These are phyloP conservation scores for Corbicula japonica DNA, from an alignment of 2,888 invertebrate species.

Conservation along the genomic window DNA sequence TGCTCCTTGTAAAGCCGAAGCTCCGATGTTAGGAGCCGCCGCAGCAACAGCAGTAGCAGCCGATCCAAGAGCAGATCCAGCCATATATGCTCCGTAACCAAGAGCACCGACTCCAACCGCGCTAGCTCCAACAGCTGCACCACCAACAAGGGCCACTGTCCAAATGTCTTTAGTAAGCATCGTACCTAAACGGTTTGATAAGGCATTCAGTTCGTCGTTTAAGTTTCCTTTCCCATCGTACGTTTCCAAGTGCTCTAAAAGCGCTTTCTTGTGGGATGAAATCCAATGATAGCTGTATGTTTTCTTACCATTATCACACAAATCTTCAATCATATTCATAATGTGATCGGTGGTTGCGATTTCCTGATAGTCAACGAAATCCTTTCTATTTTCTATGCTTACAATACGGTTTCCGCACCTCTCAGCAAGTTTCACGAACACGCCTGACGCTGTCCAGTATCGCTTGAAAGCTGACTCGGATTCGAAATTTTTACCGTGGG, in stretches of 20 bases:
- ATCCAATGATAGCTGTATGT: background rate
- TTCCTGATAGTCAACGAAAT: background rate
- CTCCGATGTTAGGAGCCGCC: too few species aligned
- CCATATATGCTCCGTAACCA: too few species aligned
- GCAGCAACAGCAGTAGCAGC: too few species aligned
- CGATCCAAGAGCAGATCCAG: too few species aligned
- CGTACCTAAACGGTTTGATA: background rate
- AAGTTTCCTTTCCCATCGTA: background rate
- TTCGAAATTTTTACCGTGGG: background rate
- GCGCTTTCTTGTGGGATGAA: background rate
- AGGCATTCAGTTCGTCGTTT: background rate
- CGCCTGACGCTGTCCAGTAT: background rate
- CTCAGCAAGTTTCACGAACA: background rate
- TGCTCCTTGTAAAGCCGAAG: too few species aligned
- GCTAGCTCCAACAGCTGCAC: background rate
- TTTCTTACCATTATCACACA: background rate
- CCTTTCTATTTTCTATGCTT: constrained; percentile 1
- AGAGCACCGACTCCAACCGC: background rate
- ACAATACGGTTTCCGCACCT: constrained; percentile 9
- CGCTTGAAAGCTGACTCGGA: background rate
- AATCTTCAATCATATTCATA: background rate
- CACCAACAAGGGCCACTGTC: background rate
- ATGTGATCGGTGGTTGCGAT: background rate
- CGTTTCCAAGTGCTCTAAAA: background rate
- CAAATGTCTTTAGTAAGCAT: background rate